These are phyloP conservation scores for Sycophila sp. DNA, from an alignment of 1,140 invertebrate species.

Conservation along the genomic window DNA sequence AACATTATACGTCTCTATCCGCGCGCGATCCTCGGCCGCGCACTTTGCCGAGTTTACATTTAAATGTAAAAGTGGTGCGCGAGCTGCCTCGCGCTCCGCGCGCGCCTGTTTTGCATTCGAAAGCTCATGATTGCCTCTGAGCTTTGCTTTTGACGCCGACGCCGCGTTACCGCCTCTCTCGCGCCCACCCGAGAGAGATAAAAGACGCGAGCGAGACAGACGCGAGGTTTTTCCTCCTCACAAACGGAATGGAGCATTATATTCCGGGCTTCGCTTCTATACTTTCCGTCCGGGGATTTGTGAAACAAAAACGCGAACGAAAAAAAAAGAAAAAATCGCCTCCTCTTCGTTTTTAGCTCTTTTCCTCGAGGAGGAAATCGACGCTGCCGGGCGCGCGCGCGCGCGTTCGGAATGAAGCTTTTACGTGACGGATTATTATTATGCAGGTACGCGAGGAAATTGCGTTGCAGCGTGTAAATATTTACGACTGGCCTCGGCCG, in stretches of 20 bases:
- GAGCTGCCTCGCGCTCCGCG: slow-evolving; percentile 52
- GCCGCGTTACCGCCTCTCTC: too few species aligned
- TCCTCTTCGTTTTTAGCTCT: not conserved
- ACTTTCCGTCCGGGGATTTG: not conserved
- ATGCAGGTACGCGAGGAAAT: not conserved
- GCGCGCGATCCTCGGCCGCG: slow-evolving; percentile 31
- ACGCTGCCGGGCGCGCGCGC: not conserved
- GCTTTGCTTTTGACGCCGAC: slow-evolving; percentile 65
- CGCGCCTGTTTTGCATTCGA: slow-evolving; percentile 67
- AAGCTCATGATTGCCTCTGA: slow-evolving; percentile 69
- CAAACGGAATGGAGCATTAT: not conserved
- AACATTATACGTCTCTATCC: slow-evolving; percentile 33
- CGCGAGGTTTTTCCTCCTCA: not conserved
- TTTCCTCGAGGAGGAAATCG: not conserved
- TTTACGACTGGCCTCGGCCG: not conserved
- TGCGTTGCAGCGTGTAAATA: slow-evolving; percentile 14
- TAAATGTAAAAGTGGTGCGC: slow-evolving; percentile 67
- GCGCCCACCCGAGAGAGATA: too few species aligned
- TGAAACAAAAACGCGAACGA: not conserved
- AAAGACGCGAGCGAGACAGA: too few species aligned
- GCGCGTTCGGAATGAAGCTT: not conserved
- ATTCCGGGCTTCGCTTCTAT: not conserved
- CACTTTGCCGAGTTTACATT: slow-evolving; percentile 67
- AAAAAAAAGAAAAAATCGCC: not conserved
- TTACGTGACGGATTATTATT: slow-evolving; percentile 13